phyloP scores from a whole-genome alignment of 2,113 vertebrate species.

The Cyanoramphus novaezelandiae region DNA sequence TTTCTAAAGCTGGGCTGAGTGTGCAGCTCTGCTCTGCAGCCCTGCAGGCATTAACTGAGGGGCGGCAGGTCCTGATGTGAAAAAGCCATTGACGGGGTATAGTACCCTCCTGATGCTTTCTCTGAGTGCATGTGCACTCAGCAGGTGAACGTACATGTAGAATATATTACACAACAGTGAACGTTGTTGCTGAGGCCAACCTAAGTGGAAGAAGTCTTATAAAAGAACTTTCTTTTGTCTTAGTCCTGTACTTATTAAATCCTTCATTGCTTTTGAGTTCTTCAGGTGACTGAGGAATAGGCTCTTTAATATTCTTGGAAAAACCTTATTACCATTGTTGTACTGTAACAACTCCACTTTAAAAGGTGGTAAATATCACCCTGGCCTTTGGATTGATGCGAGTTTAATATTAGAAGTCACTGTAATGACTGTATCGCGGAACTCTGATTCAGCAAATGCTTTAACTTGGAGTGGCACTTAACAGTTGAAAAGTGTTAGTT shows the following conservation, averaged over 20 bases:
- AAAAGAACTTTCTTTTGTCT: background rate
- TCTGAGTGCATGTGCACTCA: background rate
- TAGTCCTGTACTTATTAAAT: background rate
- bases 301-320: background rate
- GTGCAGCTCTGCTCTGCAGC: background rate
- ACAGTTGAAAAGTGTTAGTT: background rate
- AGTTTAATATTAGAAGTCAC: slow-evolving; percentile 30
- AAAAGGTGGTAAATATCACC: background rate
- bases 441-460: background rate
- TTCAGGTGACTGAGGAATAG: background rate
- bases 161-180: background rate
- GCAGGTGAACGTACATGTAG: background rate
- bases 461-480: background rate
- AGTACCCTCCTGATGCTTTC: background rate
- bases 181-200: background rate
- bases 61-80: background rate
- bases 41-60: background rate
- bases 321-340: background rate
- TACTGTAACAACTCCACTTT: background rate
- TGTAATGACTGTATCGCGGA: background rate
- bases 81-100: background rate
- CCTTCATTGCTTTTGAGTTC: background rate
- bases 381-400: background rate
- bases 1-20: background rate
- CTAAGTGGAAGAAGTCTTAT: background rate